A percentile compares a stretch with the other conserved stretches of the same genome.
These are phyloP conservation scores for Cyrtorhinus lividipennis DNA, from an alignment of 1,140 invertebrate genomes.

Conservation along the genomic window DNA sequence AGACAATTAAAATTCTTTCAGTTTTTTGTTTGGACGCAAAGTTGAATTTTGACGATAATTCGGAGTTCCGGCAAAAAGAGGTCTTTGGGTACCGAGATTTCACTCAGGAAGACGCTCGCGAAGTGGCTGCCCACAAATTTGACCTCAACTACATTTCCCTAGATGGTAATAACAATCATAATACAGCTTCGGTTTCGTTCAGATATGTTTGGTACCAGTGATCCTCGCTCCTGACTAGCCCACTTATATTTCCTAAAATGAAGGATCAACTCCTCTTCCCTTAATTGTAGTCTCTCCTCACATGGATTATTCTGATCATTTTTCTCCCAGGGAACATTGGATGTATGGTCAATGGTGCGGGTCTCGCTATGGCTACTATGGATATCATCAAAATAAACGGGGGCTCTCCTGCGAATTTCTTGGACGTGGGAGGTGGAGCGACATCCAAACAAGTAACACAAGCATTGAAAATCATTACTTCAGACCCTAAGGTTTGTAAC, in stretches of 20 bases:
- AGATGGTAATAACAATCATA: slow-evolving; percentile 75
- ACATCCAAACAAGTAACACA: slow-evolving; percentile 54
- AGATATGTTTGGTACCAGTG: too few species aligned
- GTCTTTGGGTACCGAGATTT: slow-evolving; percentile 69
- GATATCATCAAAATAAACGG: slow-evolving; percentile 58
- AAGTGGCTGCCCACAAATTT: slow-evolving; percentile 72
- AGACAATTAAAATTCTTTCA: slow-evolving; percentile 21
- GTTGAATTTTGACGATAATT: slow-evolving; percentile 95
- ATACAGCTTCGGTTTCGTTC: too few species aligned
- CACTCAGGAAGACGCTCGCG: slow-evolving; percentile 70
- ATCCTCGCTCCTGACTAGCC: too few species aligned
- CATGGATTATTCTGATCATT: too few species aligned
- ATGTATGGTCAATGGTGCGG: slow-evolving; percentile 53
- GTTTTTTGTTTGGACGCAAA: slow-evolving; percentile 98
- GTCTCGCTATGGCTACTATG: slow-evolving; percentile 69
- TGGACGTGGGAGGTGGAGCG: slow-evolving; percentile 60
- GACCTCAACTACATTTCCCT: slow-evolving; percentile 94
- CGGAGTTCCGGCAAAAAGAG: slow-evolving; percentile 77
- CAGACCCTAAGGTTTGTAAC: slow-evolving; percentile 28
- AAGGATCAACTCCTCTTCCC: too few species aligned
- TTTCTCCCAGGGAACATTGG: slow-evolving; percentile 7
- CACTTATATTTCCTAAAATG: too few species aligned
- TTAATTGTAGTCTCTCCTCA: too few species aligned
- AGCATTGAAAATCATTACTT: slow-evolving; percentile 50
- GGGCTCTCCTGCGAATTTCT: slow-evolving; percentile 58